Evolutionary conservation across 2,888 invertebrate species (phyloP), one percentile per base, ranked within the genome.

Genomic region (Chydorus sphaericus): DNA sequence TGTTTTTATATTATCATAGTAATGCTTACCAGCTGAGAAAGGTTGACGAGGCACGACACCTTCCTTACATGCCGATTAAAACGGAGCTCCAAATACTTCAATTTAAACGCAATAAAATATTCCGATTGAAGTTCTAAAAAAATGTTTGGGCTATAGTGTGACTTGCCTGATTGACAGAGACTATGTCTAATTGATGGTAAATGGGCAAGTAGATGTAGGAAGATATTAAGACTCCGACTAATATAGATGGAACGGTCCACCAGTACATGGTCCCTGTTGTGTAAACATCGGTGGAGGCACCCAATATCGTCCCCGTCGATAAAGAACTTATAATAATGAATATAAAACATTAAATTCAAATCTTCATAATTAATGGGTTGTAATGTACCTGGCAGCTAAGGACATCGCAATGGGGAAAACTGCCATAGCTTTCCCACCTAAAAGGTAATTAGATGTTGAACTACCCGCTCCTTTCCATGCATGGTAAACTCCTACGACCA

Each of bases 221-320:
- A 20, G 61, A 59, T 8, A 56, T 39, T 2, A 59, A 56, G 55
- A 60, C 62, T 6, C 60, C 60, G 18, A 53, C 58, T 26, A 68
- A 62, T 61, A 67, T 69, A 26, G 67, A 65, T 14, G 70, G 50
- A 4, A 61, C 61, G 18, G 64, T 61, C 26, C 62, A 58, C 54
- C 60, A 59, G 65, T 85, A 89, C 64, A 84, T 83, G 4, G 82
- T 83, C 3, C 90, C 89, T 63, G 84, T 81, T 62, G 85, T 81
- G 65, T 87, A 86, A 14, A 86, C 77, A 68, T 87, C 86, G 0
- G 85, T 85, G 1, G 86, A 86, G 8, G 82, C 79, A 3, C 86
- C 85, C 57, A 86, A 71, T 33, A 87, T 68, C 0, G 85, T 85
- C 60, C 86, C 85, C 4, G 85, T 85, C 14, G 84, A 85, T 57